phyloP scores from a whole-genome alignment of 2,797 vertebrate genomes.

The Siniperca obscura region DNA sequence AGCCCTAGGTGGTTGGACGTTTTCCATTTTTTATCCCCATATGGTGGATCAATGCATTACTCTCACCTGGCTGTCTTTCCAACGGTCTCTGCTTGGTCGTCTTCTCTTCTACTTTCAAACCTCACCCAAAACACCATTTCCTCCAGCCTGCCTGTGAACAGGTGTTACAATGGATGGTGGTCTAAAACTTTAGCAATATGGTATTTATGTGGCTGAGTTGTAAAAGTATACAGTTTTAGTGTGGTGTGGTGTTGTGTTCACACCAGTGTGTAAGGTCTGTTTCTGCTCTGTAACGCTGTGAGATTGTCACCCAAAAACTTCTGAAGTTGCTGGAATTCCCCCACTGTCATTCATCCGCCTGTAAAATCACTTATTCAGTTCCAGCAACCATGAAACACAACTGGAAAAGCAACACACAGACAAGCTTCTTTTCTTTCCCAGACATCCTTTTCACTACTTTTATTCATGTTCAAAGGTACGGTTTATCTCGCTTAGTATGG shows the following conservation, averaged over 20 bases:
- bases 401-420: conserved; percentile 34
- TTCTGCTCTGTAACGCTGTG: conserved; percentile 44
- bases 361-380: conserved; percentile 50
- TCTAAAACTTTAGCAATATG: conserved; percentile 39
- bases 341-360: conserved; percentile 45
- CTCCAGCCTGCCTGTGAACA: conserved; percentile 40
- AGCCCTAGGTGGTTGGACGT: conserved; percentile 63
- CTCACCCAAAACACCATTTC: conserved; percentile 48
- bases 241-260: conserved; percentile 51
- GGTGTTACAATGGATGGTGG: conserved; percentile 40
- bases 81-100: conserved; percentile 15
- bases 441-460: conserved; percentile 19
- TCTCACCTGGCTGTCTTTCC: conserved; percentile 54
- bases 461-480: conserved; percentile 12
- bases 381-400: conserved; percentile 45
- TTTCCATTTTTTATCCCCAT: conserved; percentile 70
- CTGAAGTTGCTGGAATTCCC: conserved; percentile 57
- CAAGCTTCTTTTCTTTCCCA: conserved; percentile 4
- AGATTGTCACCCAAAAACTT: conserved; percentile 54
- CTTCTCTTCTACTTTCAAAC: conserved; percentile 50
- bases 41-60: conserved; percentile 63
- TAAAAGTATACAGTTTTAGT: conserved; percentile 54
- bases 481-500: conserved; percentile 8
- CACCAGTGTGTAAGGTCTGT: conserved; percentile 50
- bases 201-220: conserved; percentile 39